phyloP scores from a whole-genome alignment of 2,113 vertebrate genomes.

The Pollachius pollachius region DNA sequence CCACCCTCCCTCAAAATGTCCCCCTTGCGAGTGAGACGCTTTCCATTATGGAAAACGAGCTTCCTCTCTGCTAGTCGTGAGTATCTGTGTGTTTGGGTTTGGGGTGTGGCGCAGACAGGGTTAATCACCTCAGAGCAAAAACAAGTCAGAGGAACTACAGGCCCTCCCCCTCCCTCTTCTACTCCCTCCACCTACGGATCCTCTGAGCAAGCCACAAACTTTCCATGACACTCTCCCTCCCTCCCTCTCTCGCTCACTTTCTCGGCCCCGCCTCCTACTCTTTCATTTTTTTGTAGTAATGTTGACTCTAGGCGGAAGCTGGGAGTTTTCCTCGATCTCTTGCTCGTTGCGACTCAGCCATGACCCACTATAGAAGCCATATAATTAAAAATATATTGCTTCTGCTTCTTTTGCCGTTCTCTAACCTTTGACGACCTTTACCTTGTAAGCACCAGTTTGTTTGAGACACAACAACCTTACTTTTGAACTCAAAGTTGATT shows the following conservation, averaged over 20 bases:
- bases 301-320: slow-evolving; percentile 35
- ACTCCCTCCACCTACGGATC: slow-evolving; percentile 46
- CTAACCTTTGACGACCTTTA: too few relatives aligned
- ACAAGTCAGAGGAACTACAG: slow-evolving; percentile 35
- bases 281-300: slow-evolving; percentile 1
- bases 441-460: too few relatives aligned
- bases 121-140: slow-evolving; percentile 46
- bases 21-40: too few relatives aligned
- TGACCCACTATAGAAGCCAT: neutral
- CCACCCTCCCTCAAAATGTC: too few relatives aligned
- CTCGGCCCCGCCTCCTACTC: slow-evolving; percentile 9
- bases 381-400: slow-evolving; percentile 1
- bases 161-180: slow-evolving; percentile 21
- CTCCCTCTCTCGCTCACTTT: slow-evolving; percentile 11
- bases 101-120: slow-evolving; percentile 42
- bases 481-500: too few relatives aligned
- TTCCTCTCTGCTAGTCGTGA: neutral
- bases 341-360: slow-evolving; percentile 33
- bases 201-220: slow-evolving; percentile 59
- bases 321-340: too few relatives aligned
- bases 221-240: slow-evolving; percentile 56
- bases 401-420: neutral
- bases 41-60: too few relatives aligned
- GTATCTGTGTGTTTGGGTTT: slow-evolving; percentile 16
- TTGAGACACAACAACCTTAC: too few relatives aligned